Percentiles rank a stretch among this genome's conserved stretches.
Evolutionary conservation across 2,797 vertebrate species (phyloP).

Genomic region (Aldrovandia affinis): DNA sequence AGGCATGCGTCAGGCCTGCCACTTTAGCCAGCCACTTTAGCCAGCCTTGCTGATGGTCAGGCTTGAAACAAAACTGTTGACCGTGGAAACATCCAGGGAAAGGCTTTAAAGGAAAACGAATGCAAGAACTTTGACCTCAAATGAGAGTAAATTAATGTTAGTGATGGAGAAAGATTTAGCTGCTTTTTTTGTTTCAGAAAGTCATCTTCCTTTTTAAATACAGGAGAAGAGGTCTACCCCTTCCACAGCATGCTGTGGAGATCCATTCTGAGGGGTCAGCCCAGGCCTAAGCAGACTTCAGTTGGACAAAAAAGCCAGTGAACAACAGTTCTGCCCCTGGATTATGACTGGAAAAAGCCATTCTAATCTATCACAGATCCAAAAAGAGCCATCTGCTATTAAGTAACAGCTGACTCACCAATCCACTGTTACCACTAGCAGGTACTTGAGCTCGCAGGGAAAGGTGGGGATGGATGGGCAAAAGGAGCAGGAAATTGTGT

Average conservation of each 20-base stretch:
- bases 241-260: background rate
- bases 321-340: background rate
- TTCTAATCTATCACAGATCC: background rate
- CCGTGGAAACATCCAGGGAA: background rate
- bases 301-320: background rate
- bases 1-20: background rate
- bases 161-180: background rate
- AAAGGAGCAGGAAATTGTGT: too few relatives aligned
- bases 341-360: background rate
- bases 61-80: background rate
- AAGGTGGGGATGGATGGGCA: background rate
- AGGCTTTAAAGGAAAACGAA: background rate
- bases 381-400: background rate
- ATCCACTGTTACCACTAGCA: background rate
- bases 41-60: background rate
- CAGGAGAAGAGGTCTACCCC: background rate
- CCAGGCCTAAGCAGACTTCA: background rate
- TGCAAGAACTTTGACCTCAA: background rate
- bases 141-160: background rate
- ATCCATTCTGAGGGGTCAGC: background rate
- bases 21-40: background rate
- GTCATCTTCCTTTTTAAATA: background rate
- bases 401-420: background rate
- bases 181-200: background rate
- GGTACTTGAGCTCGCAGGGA: background rate